These are phyloP conservation scores for Cremastinae sp. DNA, from an alignment of 2,888 invertebrate genomes.

Conservation along the genomic window DNA sequence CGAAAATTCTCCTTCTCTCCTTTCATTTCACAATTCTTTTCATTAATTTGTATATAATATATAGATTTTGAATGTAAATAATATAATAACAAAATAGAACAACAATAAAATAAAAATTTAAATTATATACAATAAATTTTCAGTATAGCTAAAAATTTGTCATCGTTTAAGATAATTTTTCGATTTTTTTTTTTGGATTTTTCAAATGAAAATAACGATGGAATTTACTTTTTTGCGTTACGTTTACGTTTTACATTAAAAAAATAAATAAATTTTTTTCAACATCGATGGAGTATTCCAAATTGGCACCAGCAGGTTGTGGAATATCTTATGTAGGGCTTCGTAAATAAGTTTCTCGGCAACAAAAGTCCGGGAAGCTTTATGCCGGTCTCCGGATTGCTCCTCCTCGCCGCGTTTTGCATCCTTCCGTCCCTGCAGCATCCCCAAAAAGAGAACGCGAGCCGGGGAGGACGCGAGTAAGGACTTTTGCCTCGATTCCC, in stretches of 20 bases:
- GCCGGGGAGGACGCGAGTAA: constrained; percentile 27
- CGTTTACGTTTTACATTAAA: not conserved
- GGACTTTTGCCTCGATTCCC: constrained; percentile 40
- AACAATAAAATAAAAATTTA: too few species aligned
- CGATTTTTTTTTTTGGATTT: too few species aligned
- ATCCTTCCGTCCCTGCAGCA: constrained; percentile 15
- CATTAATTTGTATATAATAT: too few species aligned
- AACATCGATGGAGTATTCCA: constrained; percentile 11
- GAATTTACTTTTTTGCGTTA: too few species aligned
- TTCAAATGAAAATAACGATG: too few species aligned
- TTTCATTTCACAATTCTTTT: too few species aligned
- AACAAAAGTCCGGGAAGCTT: constrained; percentile 33
- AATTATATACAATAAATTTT: too few species aligned
- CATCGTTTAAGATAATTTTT: too few species aligned
- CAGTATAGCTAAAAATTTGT: too few species aligned
- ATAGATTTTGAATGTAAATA: too few species aligned
- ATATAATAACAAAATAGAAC: too few species aligned
- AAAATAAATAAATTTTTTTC: not conserved
- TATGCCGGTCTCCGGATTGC: constrained; percentile 36
- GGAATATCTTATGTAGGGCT: constrained; percentile 2
- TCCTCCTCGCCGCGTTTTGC: constrained; percentile 43
- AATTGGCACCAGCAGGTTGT: constrained; percentile 14
- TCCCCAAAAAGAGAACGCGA: constrained; percentile 20
- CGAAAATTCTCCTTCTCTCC: too few species aligned
- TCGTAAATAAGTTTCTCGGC: constrained; percentile 3